Evolutionary conservation across 2,113 vertebrate species (phyloP), one percentile per base, ranked within the genome.

Genomic region (Hydropotes inermis): DNA sequence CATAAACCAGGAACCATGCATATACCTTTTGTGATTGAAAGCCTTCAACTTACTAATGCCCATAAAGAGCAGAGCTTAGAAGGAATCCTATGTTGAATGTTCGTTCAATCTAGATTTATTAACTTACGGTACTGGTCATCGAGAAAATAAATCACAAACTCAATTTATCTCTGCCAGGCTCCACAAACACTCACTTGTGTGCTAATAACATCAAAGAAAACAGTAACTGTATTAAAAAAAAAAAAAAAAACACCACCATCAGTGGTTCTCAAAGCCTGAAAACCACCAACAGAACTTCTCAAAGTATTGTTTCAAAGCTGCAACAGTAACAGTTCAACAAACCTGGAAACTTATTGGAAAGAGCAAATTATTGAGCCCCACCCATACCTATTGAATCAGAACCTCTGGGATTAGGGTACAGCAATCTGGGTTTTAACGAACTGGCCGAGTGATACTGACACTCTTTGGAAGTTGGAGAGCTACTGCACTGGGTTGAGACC

Each of bases 91-190:
- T 88, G 81, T 50, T 91, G 85, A 96, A 91, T 13, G 7, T 74
- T 92, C n/a, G 90, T 95, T 97, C 6, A 67, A n/a, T 86, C 82
- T 95, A 96, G 58, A 94, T 36, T 47, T 96, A 96, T 95, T 88
- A 85, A 94, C 60, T 86, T 94, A 88, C 39, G 23, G 90, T 96
- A 86, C 90, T 92, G 85, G 47, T 86, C 86, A 95, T 52, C 47
- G 82, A 94, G 67, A 89, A 97, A 97, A 85, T 91, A 95, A 92
- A 86, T 88, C 81, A 89, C 54, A 92, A 5, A 54, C n/a, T 96
- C 90, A 93, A 60, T 92, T 84, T 85, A 76, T 88, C 81, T 90
- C 64, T 94, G 30, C 47, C 43, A 85, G 92, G 27, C 47, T 96
- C 81, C 57, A 85, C n/a, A 92, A 95, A 96, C 83, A 92, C 15